Conservation (phyloP, 64 coral and sea anemone genomes). For the Pachyseris speciosa region DNA sequence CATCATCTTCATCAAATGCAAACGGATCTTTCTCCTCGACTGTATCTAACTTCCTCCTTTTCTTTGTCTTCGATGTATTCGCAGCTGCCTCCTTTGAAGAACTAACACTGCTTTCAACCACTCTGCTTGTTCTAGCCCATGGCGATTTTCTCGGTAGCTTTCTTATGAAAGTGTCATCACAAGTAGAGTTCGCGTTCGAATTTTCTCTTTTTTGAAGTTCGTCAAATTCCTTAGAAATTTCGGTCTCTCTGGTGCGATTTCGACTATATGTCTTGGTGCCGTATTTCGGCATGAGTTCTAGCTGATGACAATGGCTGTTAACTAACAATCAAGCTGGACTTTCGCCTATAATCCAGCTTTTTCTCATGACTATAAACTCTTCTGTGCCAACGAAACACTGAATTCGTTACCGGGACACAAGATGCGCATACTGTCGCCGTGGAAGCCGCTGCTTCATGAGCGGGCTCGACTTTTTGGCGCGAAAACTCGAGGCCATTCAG, state of each 20-base stretch:
- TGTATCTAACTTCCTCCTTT: conserved; percentile 46
- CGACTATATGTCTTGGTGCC: conserved; percentile 82
- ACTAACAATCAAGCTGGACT: neutral
- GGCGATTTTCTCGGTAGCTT: conserved; percentile 77
- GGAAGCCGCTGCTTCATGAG: conserved; percentile 7
- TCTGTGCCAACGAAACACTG: neutral
- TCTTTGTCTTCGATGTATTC: conserved; percentile 38
- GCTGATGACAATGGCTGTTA: neutral
- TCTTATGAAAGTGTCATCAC: conserved; percentile 47
- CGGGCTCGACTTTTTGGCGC: conserved; percentile 35
- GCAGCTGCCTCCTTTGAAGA: conserved; percentile 15
- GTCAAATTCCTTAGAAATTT: conserved; percentile 82
- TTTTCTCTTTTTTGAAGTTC: conserved; percentile 76
- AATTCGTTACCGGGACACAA: conserved; percentile 66
- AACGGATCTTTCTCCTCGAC: conserved; percentile 89
- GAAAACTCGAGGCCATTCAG: conserved; percentile 13
- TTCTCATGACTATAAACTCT: neutral
- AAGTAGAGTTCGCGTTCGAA: neutral
- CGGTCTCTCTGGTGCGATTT: conserved; percentile 49
- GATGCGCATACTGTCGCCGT: neutral
- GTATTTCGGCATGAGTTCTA: conserved; percentile 91
- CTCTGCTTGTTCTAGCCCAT: conserved; percentile 78
- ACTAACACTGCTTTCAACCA: conserved; percentile 55
- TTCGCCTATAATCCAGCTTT: neutral
- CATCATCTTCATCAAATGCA: conserved; percentile 79